Base-by-base conservation (phyloP, 2,888 invertebrate genomes). In the Cheilosia urbana region DNA sequence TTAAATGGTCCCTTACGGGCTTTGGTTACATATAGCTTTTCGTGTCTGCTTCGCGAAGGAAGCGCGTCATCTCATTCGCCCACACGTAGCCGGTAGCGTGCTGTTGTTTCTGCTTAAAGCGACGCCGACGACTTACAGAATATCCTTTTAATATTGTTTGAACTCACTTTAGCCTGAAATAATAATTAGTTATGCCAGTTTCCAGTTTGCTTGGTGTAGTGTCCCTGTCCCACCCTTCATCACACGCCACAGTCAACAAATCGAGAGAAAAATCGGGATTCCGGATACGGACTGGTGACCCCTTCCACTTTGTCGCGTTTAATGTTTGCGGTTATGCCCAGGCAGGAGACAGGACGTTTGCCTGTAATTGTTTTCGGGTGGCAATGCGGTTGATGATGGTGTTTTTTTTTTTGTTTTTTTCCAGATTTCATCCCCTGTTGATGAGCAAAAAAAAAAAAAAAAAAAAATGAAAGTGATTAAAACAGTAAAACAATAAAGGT, bases 161-260 rank as follows among this genome's bases (percentile, higher is more conserved):
- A 57, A 75, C 47, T 47, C 66, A 73, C 60, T 76, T 76, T 47
- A 51, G 51, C 51, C 34, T 71, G 58, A 82, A 82, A 76, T 81
- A 82, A 76, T 82, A 81, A 82, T 82, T 82, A 82, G 81, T 71
- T 65, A 65, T 76, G 65, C 37, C 53, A 58, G 53, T 71, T 81
- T 75, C 27, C 27, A 27, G 17, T 57, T 57, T 79, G 34, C 11
- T 34, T 11, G 34, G 58, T 13, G 40, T 15, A 47, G 27, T 21
- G 19, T 19, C n/a, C 45, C 40, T 21, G 19, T 19, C n/a, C 45
- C 40, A 15, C 34, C 40, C 13, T 19, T 11, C 13, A 13, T n/a
- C 15, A 15, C 2, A 11, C 27, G 11, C 4, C 30, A 13, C 17
- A 55, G 40, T 55, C 40, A 40, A 69, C 42, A 24, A 9, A 7